Evolutionary conservation across 2,113 vertebrate genomes (phyloP).

Genomic region (Perognathus longimembris): DNA sequence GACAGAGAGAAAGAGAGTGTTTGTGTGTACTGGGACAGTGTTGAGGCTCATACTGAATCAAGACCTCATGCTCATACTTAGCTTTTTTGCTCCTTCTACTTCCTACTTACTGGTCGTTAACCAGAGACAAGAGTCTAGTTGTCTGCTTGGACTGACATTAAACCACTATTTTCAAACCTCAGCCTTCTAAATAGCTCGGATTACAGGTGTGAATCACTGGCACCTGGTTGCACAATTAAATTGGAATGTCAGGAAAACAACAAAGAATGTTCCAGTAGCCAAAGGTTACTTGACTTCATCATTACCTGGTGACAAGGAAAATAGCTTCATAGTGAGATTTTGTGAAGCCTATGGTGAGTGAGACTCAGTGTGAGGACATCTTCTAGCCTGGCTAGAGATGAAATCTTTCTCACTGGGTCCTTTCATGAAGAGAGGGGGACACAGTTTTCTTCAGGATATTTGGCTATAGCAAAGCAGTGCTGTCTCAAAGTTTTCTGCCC

Average conservation of each 20-base stretch:
- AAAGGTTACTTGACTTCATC: not conserved
- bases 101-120: too few species aligned
- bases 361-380: not conserved
- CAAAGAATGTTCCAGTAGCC: not conserved
- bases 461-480: not conserved
- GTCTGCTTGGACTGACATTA: too few species aligned
- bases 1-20: too few species aligned
- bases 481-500: constrained; percentile 30
- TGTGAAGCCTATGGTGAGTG: not conserved
- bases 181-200: too few species aligned
- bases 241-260: not conserved
- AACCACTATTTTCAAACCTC: too few species aligned
- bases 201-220: too few species aligned
- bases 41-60: too few species aligned
- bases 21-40: too few species aligned
- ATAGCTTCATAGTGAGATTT: not conserved
- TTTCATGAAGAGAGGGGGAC: not conserved
- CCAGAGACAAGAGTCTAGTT: too few species aligned
- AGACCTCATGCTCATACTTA: too few species aligned
- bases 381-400: not conserved
- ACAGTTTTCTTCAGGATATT: not conserved
- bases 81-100: too few species aligned
- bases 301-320: not conserved
- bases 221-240: not conserved
- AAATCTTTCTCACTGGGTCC: not conserved